Percentiles rank a stretch among this genome's conserved stretches.
These are phyloP conservation scores for Apodemia zela DNA, from an alignment of 2,888 invertebrate species.

Conservation along the genomic window DNA sequence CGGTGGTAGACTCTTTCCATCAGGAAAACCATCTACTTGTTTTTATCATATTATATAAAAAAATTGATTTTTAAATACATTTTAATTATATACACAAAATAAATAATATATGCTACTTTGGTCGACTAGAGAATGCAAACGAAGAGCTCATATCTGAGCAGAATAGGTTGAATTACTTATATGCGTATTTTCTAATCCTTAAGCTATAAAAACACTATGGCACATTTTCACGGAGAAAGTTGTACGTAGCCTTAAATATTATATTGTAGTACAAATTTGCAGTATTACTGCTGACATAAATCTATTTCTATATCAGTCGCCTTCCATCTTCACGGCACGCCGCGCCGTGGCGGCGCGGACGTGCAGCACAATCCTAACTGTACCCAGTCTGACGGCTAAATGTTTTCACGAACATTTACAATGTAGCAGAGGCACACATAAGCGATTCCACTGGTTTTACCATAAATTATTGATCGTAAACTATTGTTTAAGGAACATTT, in stretches of 20 bases:
- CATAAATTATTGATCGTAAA: conserved; percentile 14
- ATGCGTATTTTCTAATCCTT: background rate
- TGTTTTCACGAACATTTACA: conserved; percentile 32
- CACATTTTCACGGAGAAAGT: background rate
- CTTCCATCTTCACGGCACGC: conserved; percentile 28
- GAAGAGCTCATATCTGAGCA: no score
- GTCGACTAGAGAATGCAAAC: no score
- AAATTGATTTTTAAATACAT: no score
- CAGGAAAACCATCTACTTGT: no score
- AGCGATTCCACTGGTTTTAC: conserved; percentile 2
- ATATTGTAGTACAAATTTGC: background rate
- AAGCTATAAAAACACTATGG: background rate
- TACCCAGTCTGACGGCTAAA: conserved; percentile 28
- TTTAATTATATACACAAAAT: no score
- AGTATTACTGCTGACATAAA: conserved; percentile 16
- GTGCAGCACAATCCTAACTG: conserved; percentile 28
- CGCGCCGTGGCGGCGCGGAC: conserved; percentile 3
- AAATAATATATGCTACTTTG: no score
- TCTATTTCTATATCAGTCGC: conserved; percentile 31
- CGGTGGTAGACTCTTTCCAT: no score
- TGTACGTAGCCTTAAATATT: background rate
- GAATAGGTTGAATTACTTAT: no score
- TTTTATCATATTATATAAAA: no score
- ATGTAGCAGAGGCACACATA: conserved; percentile 24
- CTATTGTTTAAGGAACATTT: background rate